These are phyloP conservation scores for Odocoileus hemionus DNA, from an alignment of 2,113 vertebrate species.

Conservation along the genomic window DNA sequence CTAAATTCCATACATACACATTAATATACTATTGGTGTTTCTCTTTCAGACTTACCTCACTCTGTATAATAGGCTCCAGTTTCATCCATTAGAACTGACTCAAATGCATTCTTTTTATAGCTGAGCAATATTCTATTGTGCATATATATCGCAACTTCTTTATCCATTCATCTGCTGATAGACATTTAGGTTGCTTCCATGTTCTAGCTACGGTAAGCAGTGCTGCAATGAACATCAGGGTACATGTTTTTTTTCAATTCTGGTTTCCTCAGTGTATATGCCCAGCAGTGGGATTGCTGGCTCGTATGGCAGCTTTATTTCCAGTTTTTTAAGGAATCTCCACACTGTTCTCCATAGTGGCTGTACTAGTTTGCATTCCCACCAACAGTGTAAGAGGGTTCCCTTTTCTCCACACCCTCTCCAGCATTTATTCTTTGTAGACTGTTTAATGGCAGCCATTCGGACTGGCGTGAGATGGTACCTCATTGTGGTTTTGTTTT, in stretches of 20 bases:
- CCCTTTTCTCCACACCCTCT: background rate
- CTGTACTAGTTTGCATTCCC: background rate
- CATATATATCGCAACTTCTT: background rate
- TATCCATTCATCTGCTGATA: background rate
- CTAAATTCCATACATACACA: accelerated
- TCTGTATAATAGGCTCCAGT: background rate
- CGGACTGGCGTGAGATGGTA: background rate
- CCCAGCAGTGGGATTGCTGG: background rate
- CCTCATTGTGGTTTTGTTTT: background rate
- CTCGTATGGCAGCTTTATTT: background rate
- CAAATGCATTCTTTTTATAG: background rate
- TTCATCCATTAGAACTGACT: background rate
- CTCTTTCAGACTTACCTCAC: background rate
- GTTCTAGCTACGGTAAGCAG: background rate
- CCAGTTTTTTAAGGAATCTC: background rate
- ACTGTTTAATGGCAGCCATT: background rate
- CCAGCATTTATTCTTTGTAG: background rate
- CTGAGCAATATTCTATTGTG: background rate
- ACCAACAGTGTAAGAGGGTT: background rate
- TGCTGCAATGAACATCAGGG: background rate
- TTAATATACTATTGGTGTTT: background rate
- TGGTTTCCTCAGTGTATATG: background rate
- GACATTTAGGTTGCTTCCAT: background rate
- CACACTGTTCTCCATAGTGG: background rate
- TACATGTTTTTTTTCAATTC: background rate